phyloP scores from a whole-genome alignment of 2,113 vertebrate genomes.

The Mystacornis crossleyi region DNA sequence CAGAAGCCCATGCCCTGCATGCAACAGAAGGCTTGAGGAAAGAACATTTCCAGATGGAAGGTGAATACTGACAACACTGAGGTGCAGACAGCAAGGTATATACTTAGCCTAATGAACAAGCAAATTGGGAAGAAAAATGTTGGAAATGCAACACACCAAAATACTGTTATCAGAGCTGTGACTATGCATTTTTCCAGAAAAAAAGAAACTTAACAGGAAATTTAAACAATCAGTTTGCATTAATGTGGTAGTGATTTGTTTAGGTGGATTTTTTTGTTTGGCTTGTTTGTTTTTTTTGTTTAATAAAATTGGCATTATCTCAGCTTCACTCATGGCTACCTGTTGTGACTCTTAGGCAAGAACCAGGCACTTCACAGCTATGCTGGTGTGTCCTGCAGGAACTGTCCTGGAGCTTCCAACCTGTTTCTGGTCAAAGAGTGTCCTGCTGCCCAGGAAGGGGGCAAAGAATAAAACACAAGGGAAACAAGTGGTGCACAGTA shows the following conservation, averaged over 20 bases:
- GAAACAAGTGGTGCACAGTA: background rate
- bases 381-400: background rate
- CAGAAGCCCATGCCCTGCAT: background rate
- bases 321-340: rapidly evolving
- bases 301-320: background rate
- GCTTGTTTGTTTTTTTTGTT: background rate
- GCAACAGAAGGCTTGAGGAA: background rate
- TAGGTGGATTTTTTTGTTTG: background rate
- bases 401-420: background rate
- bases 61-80: background rate
- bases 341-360: rapidly evolving
- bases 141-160: background rate
- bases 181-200: background rate
- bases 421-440: background rate
- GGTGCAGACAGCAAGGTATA: background rate
- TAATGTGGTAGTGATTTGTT: background rate
- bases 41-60: background rate
- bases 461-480: background rate
- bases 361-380: rapidly evolving
- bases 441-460: background rate
- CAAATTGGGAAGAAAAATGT: background rate
- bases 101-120: background rate
- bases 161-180: background rate
- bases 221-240: background rate
- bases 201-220: background rate